Evolutionary conservation across 2,797 vertebrate genomes (phyloP).

Genomic region (Phylloscopus collybita): DNA sequence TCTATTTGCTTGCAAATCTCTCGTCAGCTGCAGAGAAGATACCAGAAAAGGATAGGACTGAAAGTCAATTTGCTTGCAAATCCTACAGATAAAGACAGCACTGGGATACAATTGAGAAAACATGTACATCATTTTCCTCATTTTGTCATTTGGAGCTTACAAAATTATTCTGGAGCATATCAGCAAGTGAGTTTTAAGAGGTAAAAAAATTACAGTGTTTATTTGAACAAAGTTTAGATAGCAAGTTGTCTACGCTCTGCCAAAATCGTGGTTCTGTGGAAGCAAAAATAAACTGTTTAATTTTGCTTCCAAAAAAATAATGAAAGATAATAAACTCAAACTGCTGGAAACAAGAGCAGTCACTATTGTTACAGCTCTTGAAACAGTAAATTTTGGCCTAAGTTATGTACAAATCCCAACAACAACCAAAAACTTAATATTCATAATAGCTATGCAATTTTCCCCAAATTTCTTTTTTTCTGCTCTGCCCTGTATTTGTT

Average conservation of each 20-base stretch:
- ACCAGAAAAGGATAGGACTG: slow-evolving; percentile 7
- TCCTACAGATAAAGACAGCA: slow-evolving; percentile 20
- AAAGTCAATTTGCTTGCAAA: slow-evolving; percentile 65
- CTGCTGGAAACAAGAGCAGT: not conserved
- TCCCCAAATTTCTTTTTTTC: not conserved
- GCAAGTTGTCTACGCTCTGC: not conserved
- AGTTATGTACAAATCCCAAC: not conserved
- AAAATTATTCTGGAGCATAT: not conserved
- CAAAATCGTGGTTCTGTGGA: not conserved
- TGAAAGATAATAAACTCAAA: slow-evolving; percentile 30
- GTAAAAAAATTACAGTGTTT: not conserved
- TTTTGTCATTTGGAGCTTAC: slow-evolving; percentile 1
- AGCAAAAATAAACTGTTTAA: slow-evolving; percentile 51
- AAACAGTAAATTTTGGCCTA: not conserved
- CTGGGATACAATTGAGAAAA: not conserved
- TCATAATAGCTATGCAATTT: not conserved
- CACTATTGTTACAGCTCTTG: not conserved
- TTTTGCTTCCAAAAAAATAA: slow-evolving; percentile 25
- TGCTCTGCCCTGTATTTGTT: not conserved
- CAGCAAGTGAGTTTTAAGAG: not conserved
- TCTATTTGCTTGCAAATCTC: slow-evolving; percentile 62
- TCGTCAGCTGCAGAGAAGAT: slow-evolving; percentile 35
- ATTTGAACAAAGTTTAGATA: slow-evolving; percentile 35
- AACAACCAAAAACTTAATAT: not conserved
- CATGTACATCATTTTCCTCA: not conserved